Percentiles rank a stretch among this genome's conserved stretches.
Conservation (phyloP, 2,113 vertebrate species). For the Psophia crepitans region DNA sequence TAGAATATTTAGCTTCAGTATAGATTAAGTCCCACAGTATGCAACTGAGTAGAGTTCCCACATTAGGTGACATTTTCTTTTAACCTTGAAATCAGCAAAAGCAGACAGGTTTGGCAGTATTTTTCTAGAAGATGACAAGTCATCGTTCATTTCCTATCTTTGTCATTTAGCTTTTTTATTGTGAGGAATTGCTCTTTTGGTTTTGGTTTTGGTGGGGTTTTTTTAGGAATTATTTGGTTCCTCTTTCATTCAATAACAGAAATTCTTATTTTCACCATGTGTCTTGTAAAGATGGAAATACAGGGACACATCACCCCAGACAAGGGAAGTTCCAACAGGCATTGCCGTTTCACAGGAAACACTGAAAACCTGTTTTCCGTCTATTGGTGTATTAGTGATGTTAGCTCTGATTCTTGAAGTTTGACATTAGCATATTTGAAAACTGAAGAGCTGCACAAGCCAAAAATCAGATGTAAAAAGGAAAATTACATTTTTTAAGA, state of each 20-base stretch:
- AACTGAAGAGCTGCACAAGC: neutral
- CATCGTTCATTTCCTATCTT: slow-evolving; percentile 56
- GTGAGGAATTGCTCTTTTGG: slow-evolving; percentile 23
- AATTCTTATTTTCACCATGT: slow-evolving; percentile 1
- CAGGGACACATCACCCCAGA: neutral
- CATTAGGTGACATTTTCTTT: slow-evolving; percentile 64
- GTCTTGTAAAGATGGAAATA: neutral
- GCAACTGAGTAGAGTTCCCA: slow-evolving; percentile 52
- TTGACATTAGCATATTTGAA: neutral
- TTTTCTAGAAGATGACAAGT: slow-evolving; percentile 61
- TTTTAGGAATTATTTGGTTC: slow-evolving; percentile 14
- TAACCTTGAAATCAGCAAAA: slow-evolving; percentile 71
- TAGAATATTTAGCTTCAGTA: slow-evolving; percentile 80
- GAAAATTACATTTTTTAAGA: neutral
- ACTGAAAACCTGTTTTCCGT: neutral
- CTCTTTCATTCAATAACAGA: neutral
- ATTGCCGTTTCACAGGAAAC: neutral
- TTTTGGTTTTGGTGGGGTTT: too few relatives aligned
- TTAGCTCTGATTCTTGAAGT: neutral
- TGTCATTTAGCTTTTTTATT: slow-evolving; percentile 18
- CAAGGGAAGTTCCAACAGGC: neutral
- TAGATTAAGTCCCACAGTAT: slow-evolving; percentile 72
- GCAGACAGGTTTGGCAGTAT: slow-evolving; percentile 25
- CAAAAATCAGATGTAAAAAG: neutral
- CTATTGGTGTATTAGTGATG: neutral